A percentile compares a stretch with the other conserved stretches of the same genome.
These are phyloP conservation scores for Pharmacophagus antenor DNA, from an alignment of 2,888 invertebrate species.

Conservation along the genomic window DNA sequence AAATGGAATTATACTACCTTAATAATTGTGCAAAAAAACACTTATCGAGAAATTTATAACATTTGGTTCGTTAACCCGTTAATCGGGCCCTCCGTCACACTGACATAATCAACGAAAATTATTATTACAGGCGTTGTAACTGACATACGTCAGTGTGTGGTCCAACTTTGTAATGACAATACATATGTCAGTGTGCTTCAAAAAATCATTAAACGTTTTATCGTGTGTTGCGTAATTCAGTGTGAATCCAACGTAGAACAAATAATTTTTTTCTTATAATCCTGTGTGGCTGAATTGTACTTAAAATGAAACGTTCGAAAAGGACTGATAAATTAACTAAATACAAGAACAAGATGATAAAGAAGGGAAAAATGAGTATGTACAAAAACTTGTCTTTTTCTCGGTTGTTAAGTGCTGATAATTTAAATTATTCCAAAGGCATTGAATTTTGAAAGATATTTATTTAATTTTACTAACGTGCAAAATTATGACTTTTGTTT, in stretches of 20 bases:
- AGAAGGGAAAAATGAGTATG: conserved; percentile 62
- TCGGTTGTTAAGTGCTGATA: conserved; percentile 19
- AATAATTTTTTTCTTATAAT: neutral
- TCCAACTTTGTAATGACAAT: conserved; percentile 24
- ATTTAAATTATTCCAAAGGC: conserved; percentile 20
- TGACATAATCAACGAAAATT: conserved; percentile 24
- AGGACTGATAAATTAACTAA: conserved; percentile 66
- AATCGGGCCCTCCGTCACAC: conserved; percentile 16
- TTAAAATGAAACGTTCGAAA: conserved; percentile 61
- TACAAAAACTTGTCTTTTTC: conserved; percentile 34
- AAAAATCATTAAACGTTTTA: conserved; percentile 20
- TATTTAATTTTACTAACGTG: conserved; percentile 21
- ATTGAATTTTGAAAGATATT: conserved; percentile 6
- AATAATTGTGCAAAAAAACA: conserved; percentile 12
- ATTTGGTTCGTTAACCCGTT: conserved; percentile 27
- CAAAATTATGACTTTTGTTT: conserved; percentile 20
- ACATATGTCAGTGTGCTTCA: conserved; percentile 17
- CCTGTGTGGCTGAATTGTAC: conserved; percentile 39
- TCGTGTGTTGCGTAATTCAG: conserved; percentile 38
- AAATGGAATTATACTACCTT: conserved; percentile 3
- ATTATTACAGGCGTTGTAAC: conserved; percentile 26
- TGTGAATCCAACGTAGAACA: neutral
- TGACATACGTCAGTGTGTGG: conserved; percentile 26
- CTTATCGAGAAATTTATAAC: conserved; percentile 4
- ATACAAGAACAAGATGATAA: conserved; percentile 70